A percentile compares a stretch with the other conserved stretches of the same genome.
Evolutionary conservation across 2,113 vertebrate species (phyloP).

Genomic region (Sylvia atricapilla): DNA sequence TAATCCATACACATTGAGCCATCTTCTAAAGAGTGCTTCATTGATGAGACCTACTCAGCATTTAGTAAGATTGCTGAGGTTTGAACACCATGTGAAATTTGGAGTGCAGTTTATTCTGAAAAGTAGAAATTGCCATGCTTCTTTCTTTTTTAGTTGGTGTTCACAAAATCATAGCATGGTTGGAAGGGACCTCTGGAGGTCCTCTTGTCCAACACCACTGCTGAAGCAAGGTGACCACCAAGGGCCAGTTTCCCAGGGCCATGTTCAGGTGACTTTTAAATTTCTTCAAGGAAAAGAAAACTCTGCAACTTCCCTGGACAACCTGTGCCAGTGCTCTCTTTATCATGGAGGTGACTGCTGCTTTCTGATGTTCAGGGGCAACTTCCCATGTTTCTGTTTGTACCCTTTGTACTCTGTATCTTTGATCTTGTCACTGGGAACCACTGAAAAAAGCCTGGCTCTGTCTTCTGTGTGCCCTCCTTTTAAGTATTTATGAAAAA

Average conservation of each 20-base stretch:
- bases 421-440: background rate
- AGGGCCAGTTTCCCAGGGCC: background rate
- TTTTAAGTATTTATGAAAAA: background rate
- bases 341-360: background rate
- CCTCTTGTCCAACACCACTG: background rate
- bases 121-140: background rate
- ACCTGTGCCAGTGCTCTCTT: background rate
- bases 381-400: background rate
- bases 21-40: background rate
- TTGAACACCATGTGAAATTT: background rate
- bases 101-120: background rate
- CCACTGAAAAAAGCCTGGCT: background rate
- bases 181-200: background rate
- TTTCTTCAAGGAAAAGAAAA: background rate
- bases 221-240: background rate
- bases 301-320: background rate
- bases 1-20: background rate
- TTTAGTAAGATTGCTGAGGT: background rate
- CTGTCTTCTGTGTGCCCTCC: background rate
- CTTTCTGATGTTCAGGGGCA: background rate
- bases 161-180: background rate
- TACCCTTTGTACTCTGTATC: background rate
- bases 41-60: background rate
- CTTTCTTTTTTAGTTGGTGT: background rate
- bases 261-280: background rate